Evolutionary conservation across 2,888 invertebrate species (phyloP), one percentile per base, ranked within the genome.

Genomic region (Minunthozetes semirufus): DNA sequence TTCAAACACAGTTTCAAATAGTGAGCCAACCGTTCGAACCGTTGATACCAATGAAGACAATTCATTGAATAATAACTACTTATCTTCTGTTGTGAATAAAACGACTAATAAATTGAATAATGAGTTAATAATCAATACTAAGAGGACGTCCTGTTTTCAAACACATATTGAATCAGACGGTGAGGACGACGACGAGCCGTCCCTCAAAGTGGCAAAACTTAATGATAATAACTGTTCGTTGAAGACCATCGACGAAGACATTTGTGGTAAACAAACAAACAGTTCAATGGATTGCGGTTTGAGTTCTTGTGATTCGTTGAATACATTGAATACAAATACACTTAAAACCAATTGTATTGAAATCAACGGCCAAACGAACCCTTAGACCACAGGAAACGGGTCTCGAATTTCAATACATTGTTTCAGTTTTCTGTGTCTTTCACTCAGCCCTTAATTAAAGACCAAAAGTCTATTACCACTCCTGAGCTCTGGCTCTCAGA

Each of bases 141-240:
- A 66, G 66, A 38, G 66, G 29, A 66, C 66, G 42, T 38, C 66
- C 42, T 38, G 66, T 66, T 66, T 42, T 66, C 56, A 56, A 25
- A 56, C n/a, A 11, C 6, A 3, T 13, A 17, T 29, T 9, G 25
- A 56, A 0, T 59, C 27, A 59, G 66, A 66, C 42, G 22, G 19
- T n/a, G 42, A 42, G 19, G 66, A 66, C 42, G 42, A 42, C 29
- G 59, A 59, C 42, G 19, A 66, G 22, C 66, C 66, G 13, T 19
- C 22, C 2, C 17, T 38, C 8, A 66, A 66, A 66, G 42, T 66
- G 66, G 42, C 66, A 66, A 66, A 66, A 66, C 66, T 66, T 66
- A 66, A 66, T 66, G 66, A 66, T 13, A 29, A 22, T 29, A 25
- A 15, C 19, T 15, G 59, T 59, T 15, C 25, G 15, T 2, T 4